These are phyloP conservation scores for Chionodraco myersi DNA, from an alignment of 2,113 vertebrate genomes.

Conservation along the genomic window DNA sequence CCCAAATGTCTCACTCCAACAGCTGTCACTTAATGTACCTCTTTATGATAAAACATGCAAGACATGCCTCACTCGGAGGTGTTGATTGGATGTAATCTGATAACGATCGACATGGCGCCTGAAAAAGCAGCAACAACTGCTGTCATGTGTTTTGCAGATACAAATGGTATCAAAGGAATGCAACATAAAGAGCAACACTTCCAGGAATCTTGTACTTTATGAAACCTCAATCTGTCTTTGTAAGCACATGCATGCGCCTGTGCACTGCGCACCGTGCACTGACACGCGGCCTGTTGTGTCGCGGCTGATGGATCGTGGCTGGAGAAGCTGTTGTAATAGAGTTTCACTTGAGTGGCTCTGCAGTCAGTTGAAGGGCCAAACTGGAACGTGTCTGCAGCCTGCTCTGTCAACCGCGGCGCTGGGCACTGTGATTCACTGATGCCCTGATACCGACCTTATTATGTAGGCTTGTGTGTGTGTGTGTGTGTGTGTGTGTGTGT, in stretches of 20 bases:
- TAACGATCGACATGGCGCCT: constrained; percentile 29
- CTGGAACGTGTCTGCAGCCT: constrained; percentile 52
- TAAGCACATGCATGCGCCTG: constrained; percentile 7
- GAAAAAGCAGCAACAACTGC: constrained; percentile 33
- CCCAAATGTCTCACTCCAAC: constrained; percentile 34
- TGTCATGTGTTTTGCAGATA: constrained; percentile 45
- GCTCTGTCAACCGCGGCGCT: constrained; percentile 58
- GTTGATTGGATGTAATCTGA: constrained; percentile 65
- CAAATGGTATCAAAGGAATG: constrained; percentile 39
- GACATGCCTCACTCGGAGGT: constrained; percentile 42
- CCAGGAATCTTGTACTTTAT: constrained; percentile 45
- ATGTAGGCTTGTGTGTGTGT: constrained; percentile 8
- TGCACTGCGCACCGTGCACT: constrained; percentile 6
- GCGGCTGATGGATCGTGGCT: constrained; percentile 71
- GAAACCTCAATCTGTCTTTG: constrained; percentile 44
- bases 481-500: too few relatives aligned
- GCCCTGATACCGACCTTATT: constrained; percentile 39
- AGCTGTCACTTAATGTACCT: constrained; percentile 42
- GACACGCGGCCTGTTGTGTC: constrained; percentile 30
- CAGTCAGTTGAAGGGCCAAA: constrained; percentile 72
- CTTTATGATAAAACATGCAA: constrained; percentile 48
- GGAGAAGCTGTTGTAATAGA: constrained; percentile 78
- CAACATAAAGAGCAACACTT: constrained; percentile 49
- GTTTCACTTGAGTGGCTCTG: constrained; percentile 78
- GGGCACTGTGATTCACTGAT: constrained; percentile 66